Conservation (phyloP, 2,113 vertebrate genomes). For the Tricholaema leucomelas region DNA sequence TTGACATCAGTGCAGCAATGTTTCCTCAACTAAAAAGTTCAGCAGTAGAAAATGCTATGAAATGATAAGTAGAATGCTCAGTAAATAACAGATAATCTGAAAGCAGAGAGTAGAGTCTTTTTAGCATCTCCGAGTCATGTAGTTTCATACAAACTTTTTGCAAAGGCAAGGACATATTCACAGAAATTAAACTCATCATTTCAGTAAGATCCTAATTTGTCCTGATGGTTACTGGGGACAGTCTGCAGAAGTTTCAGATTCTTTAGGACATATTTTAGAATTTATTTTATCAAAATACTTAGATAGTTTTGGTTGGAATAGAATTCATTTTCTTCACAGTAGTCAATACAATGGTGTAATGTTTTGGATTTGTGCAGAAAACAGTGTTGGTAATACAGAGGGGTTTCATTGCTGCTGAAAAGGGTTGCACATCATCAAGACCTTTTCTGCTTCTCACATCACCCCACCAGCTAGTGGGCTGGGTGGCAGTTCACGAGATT, state of each 20-base stretch:
- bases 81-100: neutral
- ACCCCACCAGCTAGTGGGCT: fast-evolving
- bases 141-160: neutral
- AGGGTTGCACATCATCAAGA: neutral
- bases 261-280: neutral
- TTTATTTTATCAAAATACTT: neutral
- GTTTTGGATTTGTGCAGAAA: neutral
- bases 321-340: neutral
- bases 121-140: neutral
- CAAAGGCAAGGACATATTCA: neutral
- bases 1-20: neutral
- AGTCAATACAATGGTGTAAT: neutral
- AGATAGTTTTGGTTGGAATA: neutral
- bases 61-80: neutral
- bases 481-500: fast-evolving
- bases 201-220: neutral
- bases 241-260: neutral
- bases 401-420: neutral
- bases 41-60: neutral
- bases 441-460: neutral
- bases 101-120: neutral
- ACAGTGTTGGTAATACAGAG: neutral
- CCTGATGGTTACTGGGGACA: neutral
- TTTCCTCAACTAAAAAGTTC: neutral
- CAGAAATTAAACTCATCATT: neutral